Evolutionary conservation across 2,888 invertebrate genomes (phyloP).

Genomic region (Limnephilus rhombicus): DNA sequence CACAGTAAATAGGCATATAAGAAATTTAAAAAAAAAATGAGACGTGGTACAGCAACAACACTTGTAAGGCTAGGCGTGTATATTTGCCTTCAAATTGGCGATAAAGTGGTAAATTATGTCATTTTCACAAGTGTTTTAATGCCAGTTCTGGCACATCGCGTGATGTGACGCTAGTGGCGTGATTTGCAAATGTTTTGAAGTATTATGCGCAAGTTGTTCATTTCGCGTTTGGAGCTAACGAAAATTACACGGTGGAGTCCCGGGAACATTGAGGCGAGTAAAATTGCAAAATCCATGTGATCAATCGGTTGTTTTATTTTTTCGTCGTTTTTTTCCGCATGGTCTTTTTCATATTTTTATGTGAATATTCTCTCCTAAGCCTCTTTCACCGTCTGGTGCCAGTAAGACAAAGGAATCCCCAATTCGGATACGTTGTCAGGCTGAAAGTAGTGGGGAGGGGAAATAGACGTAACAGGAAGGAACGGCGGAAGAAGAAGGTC

Average conservation of each 20-base stretch:
- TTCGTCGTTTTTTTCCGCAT: background rate
- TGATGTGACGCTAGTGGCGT: constrained; percentile 22
- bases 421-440: too few relatives aligned
- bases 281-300: background rate
- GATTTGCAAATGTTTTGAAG: constrained; percentile 11
- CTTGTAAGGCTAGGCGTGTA: background rate
- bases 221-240: background rate
- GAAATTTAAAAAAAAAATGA: background rate
- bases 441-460: too few relatives aligned
- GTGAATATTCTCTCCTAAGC: too few relatives aligned
- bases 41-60: background rate
- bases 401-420: too few relatives aligned
- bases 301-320: background rate
- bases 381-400: too few relatives aligned
- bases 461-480: too few relatives aligned
- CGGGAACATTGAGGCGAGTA: background rate
- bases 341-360: too few relatives aligned
- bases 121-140: constrained; percentile 43
- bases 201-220: background rate
- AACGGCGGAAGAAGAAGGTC: too few relatives aligned
- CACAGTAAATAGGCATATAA: background rate
- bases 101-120: constrained; percentile 38
- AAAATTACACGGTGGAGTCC: background rate
- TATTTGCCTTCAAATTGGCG: constrained; percentile 13
- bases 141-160: constrained; percentile 15